These are phyloP conservation scores for Anagrus nilaparvatae DNA, from an alignment of 1,140 invertebrate species.

Conservation along the genomic window DNA sequence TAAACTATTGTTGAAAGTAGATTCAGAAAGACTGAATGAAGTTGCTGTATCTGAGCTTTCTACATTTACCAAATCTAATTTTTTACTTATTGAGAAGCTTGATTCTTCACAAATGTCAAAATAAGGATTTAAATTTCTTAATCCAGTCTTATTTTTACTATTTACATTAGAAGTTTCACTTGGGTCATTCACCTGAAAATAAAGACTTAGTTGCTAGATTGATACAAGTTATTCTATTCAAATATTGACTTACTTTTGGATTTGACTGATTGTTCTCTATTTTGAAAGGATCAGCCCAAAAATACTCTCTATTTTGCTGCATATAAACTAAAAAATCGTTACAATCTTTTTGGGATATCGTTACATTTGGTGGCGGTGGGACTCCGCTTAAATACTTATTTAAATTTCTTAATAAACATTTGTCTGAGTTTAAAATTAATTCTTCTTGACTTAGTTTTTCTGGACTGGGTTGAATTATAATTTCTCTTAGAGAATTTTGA, in stretches of 20 bases:
- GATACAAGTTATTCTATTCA: no score
- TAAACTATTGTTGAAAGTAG: background rate
- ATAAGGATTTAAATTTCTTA: slow-evolving; percentile 27
- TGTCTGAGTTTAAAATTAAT: slow-evolving; percentile 27
- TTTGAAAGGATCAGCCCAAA: slow-evolving; percentile 34
- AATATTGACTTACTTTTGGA: no score
- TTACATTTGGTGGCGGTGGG: slow-evolving; percentile 54
- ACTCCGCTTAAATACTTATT: slow-evolving; percentile 44
- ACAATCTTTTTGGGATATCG: slow-evolving; percentile 48
- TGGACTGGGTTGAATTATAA: slow-evolving; percentile 14
- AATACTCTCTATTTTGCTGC: slow-evolving; percentile 33
- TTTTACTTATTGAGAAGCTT: slow-evolving; percentile 13
- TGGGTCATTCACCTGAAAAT: background rate
- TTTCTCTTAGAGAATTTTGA: slow-evolving; percentile 1
- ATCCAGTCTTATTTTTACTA: no score
- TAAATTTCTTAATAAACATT: slow-evolving; percentile 22
- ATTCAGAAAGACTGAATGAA: slow-evolving; percentile 5
- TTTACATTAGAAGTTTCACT: slow-evolving; percentile 1
- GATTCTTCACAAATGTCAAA: slow-evolving; percentile 30
- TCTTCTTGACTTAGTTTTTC: slow-evolving; percentile 26
- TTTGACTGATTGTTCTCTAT: slow-evolving; percentile 22
- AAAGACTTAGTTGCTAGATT: background rate
- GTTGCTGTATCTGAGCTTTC: slow-evolving; percentile 3
- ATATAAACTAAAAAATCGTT: slow-evolving; percentile 47
- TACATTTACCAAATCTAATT: slow-evolving; percentile 1